Percentiles rank a stretch among this genome's conserved stretches.
These are phyloP conservation scores for Parazoanthus darwini DNA, from an alignment of 92 coral and sea anemone genomes.

Conservation along the genomic window DNA sequence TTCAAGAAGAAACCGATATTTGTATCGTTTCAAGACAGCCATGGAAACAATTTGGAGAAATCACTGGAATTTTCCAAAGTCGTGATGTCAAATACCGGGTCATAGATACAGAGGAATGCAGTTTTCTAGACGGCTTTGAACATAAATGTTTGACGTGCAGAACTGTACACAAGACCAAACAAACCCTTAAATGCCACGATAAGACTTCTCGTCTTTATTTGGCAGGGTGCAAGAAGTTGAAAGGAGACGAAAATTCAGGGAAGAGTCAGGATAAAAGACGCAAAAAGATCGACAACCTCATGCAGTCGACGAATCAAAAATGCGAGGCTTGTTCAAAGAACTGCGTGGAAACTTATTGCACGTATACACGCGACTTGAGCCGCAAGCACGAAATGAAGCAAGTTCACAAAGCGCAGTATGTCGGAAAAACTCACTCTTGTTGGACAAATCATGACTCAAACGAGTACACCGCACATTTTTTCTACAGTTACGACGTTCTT, in stretches of 20 bases:
- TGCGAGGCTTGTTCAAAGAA: slow-evolving; percentile 62
- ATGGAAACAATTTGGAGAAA: slow-evolving; percentile 38
- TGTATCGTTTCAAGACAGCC: slow-evolving; percentile 65
- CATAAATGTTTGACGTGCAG: slow-evolving; percentile 70
- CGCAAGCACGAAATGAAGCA: slow-evolving; percentile 70
- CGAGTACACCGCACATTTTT: slow-evolving; percentile 74
- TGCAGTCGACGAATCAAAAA: background rate
- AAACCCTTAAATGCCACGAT: slow-evolving; percentile 65
- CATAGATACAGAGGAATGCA: slow-evolving; percentile 43
- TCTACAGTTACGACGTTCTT: slow-evolving; percentile 74
- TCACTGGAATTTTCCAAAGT: slow-evolving; percentile 53
- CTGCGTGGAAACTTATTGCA: slow-evolving; percentile 74
- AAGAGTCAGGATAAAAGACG: slow-evolving; percentile 13
- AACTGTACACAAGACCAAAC: slow-evolving; percentile 59
- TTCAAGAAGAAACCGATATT: slow-evolving; percentile 62
- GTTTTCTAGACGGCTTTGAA: slow-evolving; percentile 62
- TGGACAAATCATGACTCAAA: slow-evolving; percentile 69
- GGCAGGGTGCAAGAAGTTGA: slow-evolving; percentile 69
- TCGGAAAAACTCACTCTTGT: slow-evolving; percentile 87
- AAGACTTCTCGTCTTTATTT: slow-evolving; percentile 76
- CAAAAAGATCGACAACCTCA: slow-evolving; percentile 4
- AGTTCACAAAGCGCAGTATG: slow-evolving; percentile 68
- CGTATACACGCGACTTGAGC: slow-evolving; percentile 58
- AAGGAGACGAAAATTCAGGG: slow-evolving; percentile 26
- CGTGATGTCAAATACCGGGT: slow-evolving; percentile 49